A percentile compares a stretch with the other conserved stretches of the same genome.
phyloP scores from a whole-genome alignment of 1,140 invertebrate species.

The Coenobita brevimanus region DNA sequence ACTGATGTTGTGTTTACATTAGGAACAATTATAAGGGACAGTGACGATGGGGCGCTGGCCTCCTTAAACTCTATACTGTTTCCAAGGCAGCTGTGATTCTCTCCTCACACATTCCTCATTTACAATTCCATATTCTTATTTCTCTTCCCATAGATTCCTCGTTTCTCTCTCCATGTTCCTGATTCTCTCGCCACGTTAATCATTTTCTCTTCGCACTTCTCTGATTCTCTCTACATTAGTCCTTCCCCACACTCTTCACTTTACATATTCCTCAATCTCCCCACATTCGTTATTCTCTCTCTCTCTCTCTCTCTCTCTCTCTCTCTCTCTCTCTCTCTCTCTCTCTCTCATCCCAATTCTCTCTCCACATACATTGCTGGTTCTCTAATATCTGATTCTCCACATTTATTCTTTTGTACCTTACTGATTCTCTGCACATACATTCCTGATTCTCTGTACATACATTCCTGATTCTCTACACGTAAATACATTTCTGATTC shows the following conservation, averaged over 20 bases:
- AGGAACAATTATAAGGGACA: no score
- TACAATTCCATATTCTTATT: not conserved
- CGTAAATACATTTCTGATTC: no score
- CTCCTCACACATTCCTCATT: not conserved
- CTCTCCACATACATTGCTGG: no score
- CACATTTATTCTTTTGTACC: not conserved
- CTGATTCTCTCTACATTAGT: not conserved
- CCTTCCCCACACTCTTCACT: not conserved
- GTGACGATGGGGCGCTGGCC: no score
- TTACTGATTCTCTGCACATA: not conserved
- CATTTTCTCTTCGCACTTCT: not conserved
- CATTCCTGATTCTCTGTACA: not conserved
- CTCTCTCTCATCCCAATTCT: no score
- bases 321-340: not conserved
- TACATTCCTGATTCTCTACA: not conserved
- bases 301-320: not conserved
- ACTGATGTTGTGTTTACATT: no score
- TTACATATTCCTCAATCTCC: not conserved
- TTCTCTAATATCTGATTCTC: not conserved
- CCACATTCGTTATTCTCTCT: not conserved
- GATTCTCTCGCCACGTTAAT: not conserved
- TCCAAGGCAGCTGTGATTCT: no score
- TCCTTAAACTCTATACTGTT: no score
- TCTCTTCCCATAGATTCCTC: not conserved
- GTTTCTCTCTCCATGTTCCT: not conserved